Percentiles rank a stretch among this genome's conserved stretches.
Evolutionary conservation across 2,888 invertebrate species (phyloP).

Genomic region (Melanotus villosus): DNA sequence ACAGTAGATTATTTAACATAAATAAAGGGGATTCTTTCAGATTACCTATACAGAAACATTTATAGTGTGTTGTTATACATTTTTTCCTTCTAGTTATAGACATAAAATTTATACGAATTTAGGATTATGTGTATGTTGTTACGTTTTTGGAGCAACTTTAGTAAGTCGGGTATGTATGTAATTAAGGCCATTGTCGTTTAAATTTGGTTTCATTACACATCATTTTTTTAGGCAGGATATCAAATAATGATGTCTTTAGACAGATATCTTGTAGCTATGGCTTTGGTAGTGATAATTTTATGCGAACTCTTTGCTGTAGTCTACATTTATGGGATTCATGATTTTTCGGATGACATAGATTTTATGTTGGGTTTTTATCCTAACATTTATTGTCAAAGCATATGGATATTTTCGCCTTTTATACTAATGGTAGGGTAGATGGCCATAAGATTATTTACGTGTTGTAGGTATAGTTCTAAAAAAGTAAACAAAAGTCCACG

Average conservation of each 20-base stretch:
- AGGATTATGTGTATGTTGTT: conserved; percentile 27
- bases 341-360: conserved; percentile 52
- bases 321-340: conserved; percentile 48
- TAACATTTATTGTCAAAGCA: conserved; percentile 42
- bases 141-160: conserved; percentile 24
- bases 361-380: conserved; percentile 51
- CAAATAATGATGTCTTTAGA: conserved; percentile 35
- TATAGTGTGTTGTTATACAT: conserved; percentile 28
- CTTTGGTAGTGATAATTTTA: conserved; percentile 30
- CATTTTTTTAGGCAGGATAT: conserved; percentile 38
- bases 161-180: conserved; percentile 26
- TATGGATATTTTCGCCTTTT: conserved; percentile 47
- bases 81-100: conserved; percentile 2
- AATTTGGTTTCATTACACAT: background rate
- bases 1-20: no score
- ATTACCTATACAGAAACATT: conserved; percentile 38
- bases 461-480: no score
- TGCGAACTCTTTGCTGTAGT: conserved; percentile 48
- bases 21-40: no score
- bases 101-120: conserved; percentile 29
- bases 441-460: no score
- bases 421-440: conserved; percentile 42
- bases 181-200: no score
- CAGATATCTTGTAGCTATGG: conserved; percentile 28
- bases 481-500: no score